Evolutionary conservation across 2,797 vertebrate species (phyloP).

Genomic region (Philypnodon macrostomus): DNA sequence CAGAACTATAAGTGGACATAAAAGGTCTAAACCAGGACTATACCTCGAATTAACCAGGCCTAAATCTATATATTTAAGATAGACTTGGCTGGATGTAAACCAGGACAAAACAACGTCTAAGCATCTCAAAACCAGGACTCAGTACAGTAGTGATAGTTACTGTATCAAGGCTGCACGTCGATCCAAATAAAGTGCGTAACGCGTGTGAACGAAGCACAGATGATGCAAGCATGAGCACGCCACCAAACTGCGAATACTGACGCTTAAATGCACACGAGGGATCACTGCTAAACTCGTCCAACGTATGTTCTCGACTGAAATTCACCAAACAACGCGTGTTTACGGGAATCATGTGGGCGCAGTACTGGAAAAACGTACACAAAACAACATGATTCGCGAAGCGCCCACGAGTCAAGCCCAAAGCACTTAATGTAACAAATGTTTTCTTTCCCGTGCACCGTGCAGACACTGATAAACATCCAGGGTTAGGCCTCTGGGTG

Average conservation of each 20-base stretch:
- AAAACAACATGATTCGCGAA: slow-evolving; percentile 44
- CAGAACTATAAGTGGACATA: no score
- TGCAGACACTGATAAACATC: neutral
- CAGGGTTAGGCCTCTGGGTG: slow-evolving; percentile 39
- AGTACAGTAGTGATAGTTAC: no score
- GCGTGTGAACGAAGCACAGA: slow-evolving; percentile 15
- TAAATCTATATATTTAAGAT: no score
- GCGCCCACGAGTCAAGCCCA: slow-evolving; percentile 27
- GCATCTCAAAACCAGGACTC: no score
- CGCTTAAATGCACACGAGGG: neutral
- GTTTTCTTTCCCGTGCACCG: neutral
- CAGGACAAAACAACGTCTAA: no score
- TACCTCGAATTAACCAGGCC: no score
- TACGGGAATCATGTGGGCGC: slow-evolving; percentile 4
- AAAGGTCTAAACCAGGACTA: no score
- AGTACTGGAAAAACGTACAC: slow-evolving; percentile 20
- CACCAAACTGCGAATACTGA: neutral
- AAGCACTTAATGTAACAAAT: neutral
- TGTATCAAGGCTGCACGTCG: no score
- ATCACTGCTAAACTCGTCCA: neutral
- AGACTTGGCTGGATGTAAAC: no score
- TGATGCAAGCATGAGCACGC: slow-evolving; percentile 44
- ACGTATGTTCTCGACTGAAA: neutral
- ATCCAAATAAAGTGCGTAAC: slow-evolving; percentile 13
- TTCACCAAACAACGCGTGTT: slow-evolving; percentile 1